Conservation (phyloP, 2,888 invertebrate genomes). For the Cheilosia pagana region DNA sequence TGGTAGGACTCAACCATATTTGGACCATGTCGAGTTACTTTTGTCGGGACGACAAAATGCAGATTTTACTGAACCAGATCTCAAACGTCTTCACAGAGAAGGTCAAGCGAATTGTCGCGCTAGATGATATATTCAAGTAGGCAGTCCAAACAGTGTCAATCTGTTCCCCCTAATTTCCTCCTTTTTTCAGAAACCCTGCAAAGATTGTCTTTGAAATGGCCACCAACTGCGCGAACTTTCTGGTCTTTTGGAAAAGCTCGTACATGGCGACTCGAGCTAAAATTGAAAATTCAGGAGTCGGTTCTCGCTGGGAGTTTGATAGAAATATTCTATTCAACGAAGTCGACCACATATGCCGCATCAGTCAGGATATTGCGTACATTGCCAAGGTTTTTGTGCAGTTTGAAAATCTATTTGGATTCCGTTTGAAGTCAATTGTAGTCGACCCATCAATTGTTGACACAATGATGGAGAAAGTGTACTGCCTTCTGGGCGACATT, state of each 20-base stretch:
- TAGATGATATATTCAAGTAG: slow-evolving; percentile 91
- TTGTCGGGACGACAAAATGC: slow-evolving; percentile 93
- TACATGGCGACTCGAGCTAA: slow-evolving; percentile 91
- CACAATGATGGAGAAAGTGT: slow-evolving; percentile 91
- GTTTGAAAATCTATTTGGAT: slow-evolving; percentile 95
- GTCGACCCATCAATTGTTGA: slow-evolving; percentile 94
- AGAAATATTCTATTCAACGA: slow-evolving; percentile 90
- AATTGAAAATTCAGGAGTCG: slow-evolving; percentile 94
- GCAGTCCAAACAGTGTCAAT: slow-evolving; percentile 76
- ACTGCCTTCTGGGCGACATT: slow-evolving; percentile 90
- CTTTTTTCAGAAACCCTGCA: slow-evolving; percentile 79
- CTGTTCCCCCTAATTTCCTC: not conserved
- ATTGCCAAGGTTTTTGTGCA: slow-evolving; percentile 92
- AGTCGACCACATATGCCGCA: slow-evolving; percentile 93
- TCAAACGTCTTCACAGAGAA: slow-evolving; percentile 92
- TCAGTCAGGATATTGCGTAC: slow-evolving; percentile 91
- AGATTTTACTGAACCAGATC: slow-evolving; percentile 91
- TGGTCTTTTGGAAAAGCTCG: slow-evolving; percentile 84
- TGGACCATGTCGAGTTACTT: slow-evolving; percentile 96
- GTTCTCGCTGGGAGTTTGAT: slow-evolving; percentile 96
- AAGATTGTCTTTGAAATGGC: slow-evolving; percentile 81
- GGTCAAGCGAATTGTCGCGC: slow-evolving; percentile 88
- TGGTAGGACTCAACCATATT: slow-evolving; percentile 93
- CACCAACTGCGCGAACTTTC: slow-evolving; percentile 81
- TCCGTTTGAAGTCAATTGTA: slow-evolving; percentile 93